These are phyloP conservation scores for Zaprionus taronus DNA, from an alignment of 1,140 invertebrate species.

Conservation along the genomic window DNA sequence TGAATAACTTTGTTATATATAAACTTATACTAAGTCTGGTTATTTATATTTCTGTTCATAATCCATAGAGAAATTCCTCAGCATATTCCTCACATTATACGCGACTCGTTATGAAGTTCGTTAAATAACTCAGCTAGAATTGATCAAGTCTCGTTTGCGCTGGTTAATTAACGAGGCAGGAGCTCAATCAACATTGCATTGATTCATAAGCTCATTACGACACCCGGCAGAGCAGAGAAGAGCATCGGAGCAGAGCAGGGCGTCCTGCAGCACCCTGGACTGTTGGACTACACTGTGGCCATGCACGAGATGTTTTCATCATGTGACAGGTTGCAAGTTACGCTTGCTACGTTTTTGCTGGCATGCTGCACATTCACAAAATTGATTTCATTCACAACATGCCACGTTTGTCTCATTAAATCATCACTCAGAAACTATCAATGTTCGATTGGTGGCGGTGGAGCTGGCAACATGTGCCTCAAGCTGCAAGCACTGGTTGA, in stretches of 20 bases:
- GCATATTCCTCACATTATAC: background rate
- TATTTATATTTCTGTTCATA: no score
- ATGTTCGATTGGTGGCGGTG: conserved; percentile 66
- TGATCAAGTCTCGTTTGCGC: background rate
- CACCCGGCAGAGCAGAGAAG: conserved; percentile 22
- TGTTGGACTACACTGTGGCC: background rate
- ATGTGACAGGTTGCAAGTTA: conserved; percentile 10
- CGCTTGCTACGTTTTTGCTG: conserved; percentile 49
- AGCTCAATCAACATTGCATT: conserved; percentile 56
- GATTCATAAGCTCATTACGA: conserved; percentile 57
- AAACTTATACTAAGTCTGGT: no score
- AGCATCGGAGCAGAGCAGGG: background rate
- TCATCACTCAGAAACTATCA: conserved; percentile 83
- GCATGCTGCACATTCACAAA: conserved; percentile 79
- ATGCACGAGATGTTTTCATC: conserved; percentile 48
- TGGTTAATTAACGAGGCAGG: conserved; percentile 37
- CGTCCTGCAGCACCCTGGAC: conserved; percentile 11
- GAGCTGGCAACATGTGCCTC: conserved; percentile 41
- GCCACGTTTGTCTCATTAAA: conserved; percentile 83
- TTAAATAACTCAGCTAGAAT: conserved; percentile 1
- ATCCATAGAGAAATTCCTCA: background rate
- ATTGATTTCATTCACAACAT: conserved; percentile 83
- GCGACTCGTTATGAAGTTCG: background rate
- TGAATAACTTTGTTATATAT: no score
- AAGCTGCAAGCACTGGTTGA: conserved; percentile 34